A percentile compares a stretch with the other conserved stretches of the same genome.
Conservation (phyloP, 2,888 invertebrate species). For the Mesorhabditis belari region DNA sequence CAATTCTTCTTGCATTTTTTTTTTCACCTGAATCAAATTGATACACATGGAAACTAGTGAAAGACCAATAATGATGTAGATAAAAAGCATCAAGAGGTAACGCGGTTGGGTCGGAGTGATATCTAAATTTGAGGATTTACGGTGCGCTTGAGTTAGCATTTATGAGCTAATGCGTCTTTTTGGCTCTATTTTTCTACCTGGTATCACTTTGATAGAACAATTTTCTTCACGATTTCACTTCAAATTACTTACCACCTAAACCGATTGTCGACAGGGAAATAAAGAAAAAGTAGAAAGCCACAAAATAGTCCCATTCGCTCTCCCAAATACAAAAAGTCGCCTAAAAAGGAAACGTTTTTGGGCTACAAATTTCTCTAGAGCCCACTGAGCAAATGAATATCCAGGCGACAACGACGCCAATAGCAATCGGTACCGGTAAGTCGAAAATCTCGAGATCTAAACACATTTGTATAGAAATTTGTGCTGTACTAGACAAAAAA, state of each 20-base stretch:
- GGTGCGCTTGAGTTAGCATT: background rate
- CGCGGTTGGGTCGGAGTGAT: constrained; percentile 68
- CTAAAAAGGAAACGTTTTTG: constrained; percentile 79
- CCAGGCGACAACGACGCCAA: constrained; percentile 74
- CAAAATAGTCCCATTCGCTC: constrained; percentile 75
- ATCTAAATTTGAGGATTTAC: constrained; percentile 37
- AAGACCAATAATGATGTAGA: constrained; percentile 88
- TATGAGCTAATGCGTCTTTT: too few species aligned
- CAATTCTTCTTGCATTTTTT: constrained; percentile 1
- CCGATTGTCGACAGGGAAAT: constrained; percentile 67
- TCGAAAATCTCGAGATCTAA: constrained; percentile 74
- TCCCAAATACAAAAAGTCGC: constrained; percentile 63
- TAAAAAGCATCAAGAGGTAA: constrained; percentile 80
- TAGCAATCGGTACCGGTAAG: constrained; percentile 80
- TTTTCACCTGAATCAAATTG: constrained; percentile 74
- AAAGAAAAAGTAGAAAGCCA: constrained; percentile 92
- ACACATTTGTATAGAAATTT: background rate
- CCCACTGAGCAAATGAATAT: constrained; percentile 72
- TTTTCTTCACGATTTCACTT: background rate
- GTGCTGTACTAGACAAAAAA: background rate
- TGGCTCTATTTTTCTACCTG: too few species aligned
- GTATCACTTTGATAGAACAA: too few species aligned
- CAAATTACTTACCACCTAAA: background rate
- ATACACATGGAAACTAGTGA: constrained; percentile 94
- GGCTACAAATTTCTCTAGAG: constrained; percentile 13